Conservation (phyloP, 2,888 invertebrate species). For the Drosophila greeni region DNA sequence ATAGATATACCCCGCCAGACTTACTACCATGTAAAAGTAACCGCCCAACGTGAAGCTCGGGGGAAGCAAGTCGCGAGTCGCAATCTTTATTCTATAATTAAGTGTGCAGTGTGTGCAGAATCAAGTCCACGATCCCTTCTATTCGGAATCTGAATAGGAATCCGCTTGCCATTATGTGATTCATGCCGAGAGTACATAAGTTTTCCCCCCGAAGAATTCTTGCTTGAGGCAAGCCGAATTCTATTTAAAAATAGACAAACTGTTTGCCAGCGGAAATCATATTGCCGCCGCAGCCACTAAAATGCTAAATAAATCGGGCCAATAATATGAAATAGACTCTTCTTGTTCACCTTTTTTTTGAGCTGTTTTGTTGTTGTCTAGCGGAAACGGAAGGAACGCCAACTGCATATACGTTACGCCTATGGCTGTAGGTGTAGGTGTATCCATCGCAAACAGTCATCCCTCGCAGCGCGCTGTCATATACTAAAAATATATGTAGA, state of each 20-base stretch:
- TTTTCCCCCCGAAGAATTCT: conserved; percentile 34
- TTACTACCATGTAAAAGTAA: conserved; percentile 9
- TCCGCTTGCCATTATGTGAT: conserved; percentile 66
- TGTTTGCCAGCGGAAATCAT: conserved; percentile 63
- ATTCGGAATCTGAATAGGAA: conserved; percentile 10
- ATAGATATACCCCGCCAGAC: conserved; percentile 32
- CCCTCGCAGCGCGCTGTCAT: conserved; percentile 26
- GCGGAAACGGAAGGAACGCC: conserved; percentile 61
- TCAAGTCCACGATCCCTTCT: conserved; percentile 21
- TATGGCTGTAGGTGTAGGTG: conserved; percentile 21
- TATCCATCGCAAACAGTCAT: conserved; percentile 24
- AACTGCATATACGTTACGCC: conserved; percentile 29
- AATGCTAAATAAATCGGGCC: conserved; percentile 50
- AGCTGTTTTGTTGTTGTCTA: conserved; percentile 13
- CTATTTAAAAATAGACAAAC: conserved; percentile 66
- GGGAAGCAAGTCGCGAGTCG: background rate
- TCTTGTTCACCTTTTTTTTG: background rate
- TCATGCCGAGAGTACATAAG: conserved; percentile 60
- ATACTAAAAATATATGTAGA: conserved; percentile 45
- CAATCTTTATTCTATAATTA: conserved; percentile 20
- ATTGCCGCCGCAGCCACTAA: conserved; percentile 51
- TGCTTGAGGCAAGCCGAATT: conserved; percentile 55
- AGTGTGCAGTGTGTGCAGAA: conserved; percentile 29
- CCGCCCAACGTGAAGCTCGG: conserved; percentile 26
- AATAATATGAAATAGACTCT: conserved; percentile 40